Percentiles rank a stretch among this genome's conserved stretches.
phyloP scores from a whole-genome alignment of 2,888 invertebrate species.

The Allygus modestus region DNA sequence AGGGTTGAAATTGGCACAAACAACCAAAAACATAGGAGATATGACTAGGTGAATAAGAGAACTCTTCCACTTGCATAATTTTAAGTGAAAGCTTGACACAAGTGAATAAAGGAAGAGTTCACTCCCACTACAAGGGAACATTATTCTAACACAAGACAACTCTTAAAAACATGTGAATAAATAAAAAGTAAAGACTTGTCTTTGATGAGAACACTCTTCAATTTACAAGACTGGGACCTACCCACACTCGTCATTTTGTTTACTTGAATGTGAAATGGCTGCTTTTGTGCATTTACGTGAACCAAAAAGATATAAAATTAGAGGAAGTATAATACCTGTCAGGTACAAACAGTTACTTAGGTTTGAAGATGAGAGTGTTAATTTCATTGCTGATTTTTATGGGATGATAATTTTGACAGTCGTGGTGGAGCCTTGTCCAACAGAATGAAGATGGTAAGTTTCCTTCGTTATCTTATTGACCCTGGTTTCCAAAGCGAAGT shows the following conservation, averaged over 20 bases:
- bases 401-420: constrained; percentile 43
- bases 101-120: constrained; percentile 18
- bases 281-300: background rate
- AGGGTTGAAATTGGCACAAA: too few species aligned
- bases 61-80: constrained; percentile 2
- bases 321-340: constrained; percentile 44
- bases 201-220: background rate
- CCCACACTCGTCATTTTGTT: background rate
- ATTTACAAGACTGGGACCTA: background rate
- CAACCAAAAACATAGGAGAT: too few species aligned
- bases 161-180: constrained; percentile 26
- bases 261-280: constrained; percentile 8
- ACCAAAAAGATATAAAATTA: constrained; percentile 15
- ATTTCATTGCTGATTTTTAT: constrained; percentile 39
- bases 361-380: constrained; percentile 34
- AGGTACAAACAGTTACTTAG: constrained; percentile 37
- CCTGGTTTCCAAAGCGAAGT: constrained; percentile 56
- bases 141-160: constrained; percentile 3
- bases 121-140: constrained; percentile 1
- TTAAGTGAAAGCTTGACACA: background rate
- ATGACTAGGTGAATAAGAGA: constrained; percentile 39
- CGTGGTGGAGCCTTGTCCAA: constrained; percentile 46
- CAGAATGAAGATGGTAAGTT: constrained; percentile 52
- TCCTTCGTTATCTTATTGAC: constrained; percentile 41
- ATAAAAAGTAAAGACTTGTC: background rate